These are phyloP conservation scores for Euura saliciscinereae DNA, from an alignment of 1,140 invertebrate species.

Conservation along the genomic window DNA sequence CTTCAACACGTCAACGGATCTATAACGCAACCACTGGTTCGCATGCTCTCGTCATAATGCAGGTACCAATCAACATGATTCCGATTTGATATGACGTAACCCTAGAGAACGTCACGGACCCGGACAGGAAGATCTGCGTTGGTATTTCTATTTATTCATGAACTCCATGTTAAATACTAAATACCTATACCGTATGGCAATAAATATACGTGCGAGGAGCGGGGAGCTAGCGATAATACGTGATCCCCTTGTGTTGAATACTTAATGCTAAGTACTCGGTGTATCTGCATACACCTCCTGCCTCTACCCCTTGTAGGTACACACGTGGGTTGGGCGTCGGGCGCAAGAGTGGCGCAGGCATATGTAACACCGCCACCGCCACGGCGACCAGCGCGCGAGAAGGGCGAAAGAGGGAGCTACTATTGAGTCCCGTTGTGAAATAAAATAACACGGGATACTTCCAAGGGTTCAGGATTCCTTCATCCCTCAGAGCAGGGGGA, in stretches of 20 bases:
- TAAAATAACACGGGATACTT: slow-evolving; percentile 61
- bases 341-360: slow-evolving; percentile 41
- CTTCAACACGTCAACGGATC: background rate
- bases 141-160: too few species aligned
- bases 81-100: too few species aligned
- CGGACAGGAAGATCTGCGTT: too few species aligned
- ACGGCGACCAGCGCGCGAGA: too few species aligned
- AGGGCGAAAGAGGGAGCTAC: slow-evolving; percentile 37
- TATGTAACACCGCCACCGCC: slow-evolving; percentile 43
- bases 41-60: too few species aligned
- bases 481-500: slow-evolving; percentile 19
- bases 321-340: slow-evolving; percentile 22
- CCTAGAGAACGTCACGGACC: too few species aligned
- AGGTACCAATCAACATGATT: too few species aligned
- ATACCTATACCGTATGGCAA: slow-evolving; percentile 36
- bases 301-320: slow-evolving; percentile 21
- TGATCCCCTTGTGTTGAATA: slow-evolving; percentile 60
- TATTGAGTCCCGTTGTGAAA: slow-evolving; percentile 58
- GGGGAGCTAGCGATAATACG: slow-evolving; percentile 56
- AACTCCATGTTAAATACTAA: too few species aligned
- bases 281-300: slow-evolving; percentile 47
- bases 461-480: slow-evolving; percentile 18
- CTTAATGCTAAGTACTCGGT: slow-evolving; percentile 58
- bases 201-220: slow-evolving; percentile 52
- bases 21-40: background rate